Evolutionary conservation across 2,797 vertebrate species (phyloP), one percentile per base, ranked within the genome.

Genomic region (Onychomys arenicola): DNA sequence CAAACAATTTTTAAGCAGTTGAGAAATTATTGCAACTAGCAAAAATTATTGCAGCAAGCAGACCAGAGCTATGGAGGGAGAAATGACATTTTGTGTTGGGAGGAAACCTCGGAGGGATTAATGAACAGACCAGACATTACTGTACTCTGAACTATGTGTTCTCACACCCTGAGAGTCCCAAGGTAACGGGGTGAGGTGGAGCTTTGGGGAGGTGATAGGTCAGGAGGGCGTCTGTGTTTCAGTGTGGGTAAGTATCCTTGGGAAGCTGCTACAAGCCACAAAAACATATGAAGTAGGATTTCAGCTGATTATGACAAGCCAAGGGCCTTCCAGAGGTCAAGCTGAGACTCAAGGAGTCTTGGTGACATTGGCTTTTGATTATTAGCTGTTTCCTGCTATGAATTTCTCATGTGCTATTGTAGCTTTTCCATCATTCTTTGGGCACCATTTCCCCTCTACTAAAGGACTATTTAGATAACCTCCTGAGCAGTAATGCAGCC

Each of bases 1-100:
- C 55, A 55, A 55, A 55, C 16, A 55, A 55, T 55, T 55, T 55
- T 55, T 55, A 55, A 55, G 55, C 55, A 85, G 25, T 34, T 67
- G 34, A 92, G 90, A 86, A 93, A 34, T 82, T 85, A 40, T 89
- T 89, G 75, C 21, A 89, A 94, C 43, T 67, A 63, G 46, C 73
- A 94, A 85, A 85, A 34, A 65, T 21, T 71, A n/a, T n/a, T 71
- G 17, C 34, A 37, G 9, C 34, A 37, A 88, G 71, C 8, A 89
- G 46, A 93, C 57, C 73, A 89, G 61, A 3, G 67, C 61, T 95
- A 65, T 32, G 82, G 65, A 81, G 32, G 40, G 55, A 94, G 49
- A 89, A 37, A 57, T 75, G 34, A 91, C 32, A 77, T 80, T 69
- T 80, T 89, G 91, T 29, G 6, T 37, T 75, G 80, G 59, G 46